Base-by-base conservation (phyloP, 2,797 vertebrate species). In the Champsocephalus gunnari region DNA sequence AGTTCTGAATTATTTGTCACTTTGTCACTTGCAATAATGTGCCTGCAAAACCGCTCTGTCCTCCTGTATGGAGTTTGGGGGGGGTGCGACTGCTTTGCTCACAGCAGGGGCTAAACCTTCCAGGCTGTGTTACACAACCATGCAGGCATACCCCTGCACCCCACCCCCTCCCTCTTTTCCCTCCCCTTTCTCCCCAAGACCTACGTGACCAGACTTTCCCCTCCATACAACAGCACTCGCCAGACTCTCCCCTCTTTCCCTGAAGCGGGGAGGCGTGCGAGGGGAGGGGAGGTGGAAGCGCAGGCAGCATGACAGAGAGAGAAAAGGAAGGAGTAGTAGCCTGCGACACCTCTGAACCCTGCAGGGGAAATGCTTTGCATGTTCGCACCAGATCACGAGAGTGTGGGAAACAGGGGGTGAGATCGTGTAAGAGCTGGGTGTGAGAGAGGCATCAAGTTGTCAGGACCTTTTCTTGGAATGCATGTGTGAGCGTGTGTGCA, bases 201-300 rank as follows among this genome's bases (percentile, higher is more conserved):
- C 81, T 87, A 82, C 71, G 76, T 89, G 83, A 89, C 77, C 87
- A 89, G 87, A 87, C 87, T 82, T 84, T 75, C 72, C 72, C 77
- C 60, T 55, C 51, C 77, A 85, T 72, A 81, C 75, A 73, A 51
- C 17, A 74, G 65, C 64, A 21, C 71, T 65, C 69, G 63, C 66
- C 60, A 77, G 70, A 74, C 55, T 58, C 71, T 11, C 13, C 17
- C 41, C 41, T 45, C 21, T 1, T 44, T 38, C 73, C 55, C 60
- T 59, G 56, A 79, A 70, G 78, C 17, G 8, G 83, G 60, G 74
- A 85, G 60, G 74, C 24, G 17, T 67, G 73, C 12, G 11, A 65
- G 28, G 13, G 63, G 56, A 65, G 53, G 12, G 28, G 51, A 19
- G 73, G 50, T 24, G 53, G 55, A 51, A 41, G 54, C 34, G 54